Percentiles rank a stretch among this genome's conserved stretches.
These are phyloP conservation scores for Ploceus nigricollis DNA, from an alignment of 2,113 vertebrate species.

Conservation along the genomic window DNA sequence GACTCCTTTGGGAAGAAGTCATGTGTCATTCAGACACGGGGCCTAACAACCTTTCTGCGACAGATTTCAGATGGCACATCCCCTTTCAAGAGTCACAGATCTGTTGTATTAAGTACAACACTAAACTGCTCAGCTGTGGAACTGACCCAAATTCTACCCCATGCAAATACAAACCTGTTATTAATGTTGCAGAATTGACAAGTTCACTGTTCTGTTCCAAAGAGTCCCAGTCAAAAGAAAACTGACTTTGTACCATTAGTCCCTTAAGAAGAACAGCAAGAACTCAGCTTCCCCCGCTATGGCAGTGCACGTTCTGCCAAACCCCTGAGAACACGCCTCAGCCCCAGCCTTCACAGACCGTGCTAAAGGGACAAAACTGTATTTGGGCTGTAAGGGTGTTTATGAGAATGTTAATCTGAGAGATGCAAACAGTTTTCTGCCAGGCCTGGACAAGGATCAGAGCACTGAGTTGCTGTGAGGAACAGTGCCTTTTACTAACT, in stretches of 20 bases:
- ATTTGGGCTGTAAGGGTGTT: not conserved
- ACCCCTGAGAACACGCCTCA: not conserved
- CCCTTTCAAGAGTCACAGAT: not conserved
- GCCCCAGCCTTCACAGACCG: not conserved
- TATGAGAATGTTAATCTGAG: not conserved
- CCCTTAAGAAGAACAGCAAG: not conserved
- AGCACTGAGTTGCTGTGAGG: not conserved
- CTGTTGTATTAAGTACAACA: not conserved
- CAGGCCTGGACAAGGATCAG: not conserved
- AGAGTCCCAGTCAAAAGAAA: not conserved
- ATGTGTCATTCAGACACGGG: not conserved
- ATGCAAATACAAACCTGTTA: not conserved
- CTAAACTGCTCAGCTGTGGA: not conserved
- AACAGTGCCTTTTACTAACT: not conserved
- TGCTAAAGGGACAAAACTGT: rapidly evolving
- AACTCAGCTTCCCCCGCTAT: not conserved
- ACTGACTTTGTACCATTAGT: not conserved
- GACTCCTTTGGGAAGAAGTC: not conserved
- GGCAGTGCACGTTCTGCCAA: not conserved
- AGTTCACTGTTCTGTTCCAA: not conserved
- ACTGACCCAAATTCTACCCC: not conserved
- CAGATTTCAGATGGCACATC: not conserved
- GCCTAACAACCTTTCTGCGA: not conserved
- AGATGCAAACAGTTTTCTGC: not conserved
- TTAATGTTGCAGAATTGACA: not conserved